Evolutionary conservation across 2,888 invertebrate species (phyloP).

Genomic region (Cephalotes varians): DNA sequence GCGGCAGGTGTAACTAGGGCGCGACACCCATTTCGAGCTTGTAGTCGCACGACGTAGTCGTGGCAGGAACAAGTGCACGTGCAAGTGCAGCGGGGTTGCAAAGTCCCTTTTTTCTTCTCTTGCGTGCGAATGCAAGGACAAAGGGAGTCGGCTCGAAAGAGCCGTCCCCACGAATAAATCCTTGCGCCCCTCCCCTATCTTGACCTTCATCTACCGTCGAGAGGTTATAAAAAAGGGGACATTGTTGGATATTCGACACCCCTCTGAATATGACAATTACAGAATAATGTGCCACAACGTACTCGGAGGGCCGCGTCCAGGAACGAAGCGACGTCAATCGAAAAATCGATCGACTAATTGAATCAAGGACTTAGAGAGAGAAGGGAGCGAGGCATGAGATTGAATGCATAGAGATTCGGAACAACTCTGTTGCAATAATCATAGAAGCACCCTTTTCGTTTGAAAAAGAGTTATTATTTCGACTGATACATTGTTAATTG

Average conservation of each 20-base stretch:
- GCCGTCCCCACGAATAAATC: conserved; percentile 16
- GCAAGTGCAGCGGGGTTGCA: conserved; percentile 46
- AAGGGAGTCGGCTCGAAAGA: conserved; percentile 9
- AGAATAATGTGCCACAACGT: conserved; percentile 49
- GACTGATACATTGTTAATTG: not conserved
- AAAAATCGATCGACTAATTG: conserved; percentile 54
- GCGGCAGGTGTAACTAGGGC: conserved; percentile 80
- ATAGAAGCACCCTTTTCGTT: not conserved
- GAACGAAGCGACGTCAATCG: conserved; percentile 50
- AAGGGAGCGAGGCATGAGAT: not conserved
- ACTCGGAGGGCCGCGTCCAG: conserved; percentile 31
- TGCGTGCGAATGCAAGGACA: conserved; percentile 4
- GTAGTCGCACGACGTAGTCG: conserved; percentile 58
- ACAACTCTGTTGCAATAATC: not conserved
- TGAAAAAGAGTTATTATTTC: not conserved
- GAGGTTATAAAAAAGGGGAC: conserved; percentile 12
- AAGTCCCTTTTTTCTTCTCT: conserved; percentile 13
- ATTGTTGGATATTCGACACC: conserved; percentile 65
- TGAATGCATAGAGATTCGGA: not conserved
- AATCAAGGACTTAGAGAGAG: conserved; percentile 43
- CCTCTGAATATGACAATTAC: conserved; percentile 52
- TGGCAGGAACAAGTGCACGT: conserved; percentile 67
- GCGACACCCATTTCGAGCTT: conserved; percentile 73
- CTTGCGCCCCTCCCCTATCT: not conserved
- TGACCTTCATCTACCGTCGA: conserved; percentile 44